A percentile compares a stretch with the other conserved stretches of the same genome.
These are phyloP conservation scores for Dromas ardeola DNA, from an alignment of 2,113 vertebrate genomes.

Conservation along the genomic window DNA sequence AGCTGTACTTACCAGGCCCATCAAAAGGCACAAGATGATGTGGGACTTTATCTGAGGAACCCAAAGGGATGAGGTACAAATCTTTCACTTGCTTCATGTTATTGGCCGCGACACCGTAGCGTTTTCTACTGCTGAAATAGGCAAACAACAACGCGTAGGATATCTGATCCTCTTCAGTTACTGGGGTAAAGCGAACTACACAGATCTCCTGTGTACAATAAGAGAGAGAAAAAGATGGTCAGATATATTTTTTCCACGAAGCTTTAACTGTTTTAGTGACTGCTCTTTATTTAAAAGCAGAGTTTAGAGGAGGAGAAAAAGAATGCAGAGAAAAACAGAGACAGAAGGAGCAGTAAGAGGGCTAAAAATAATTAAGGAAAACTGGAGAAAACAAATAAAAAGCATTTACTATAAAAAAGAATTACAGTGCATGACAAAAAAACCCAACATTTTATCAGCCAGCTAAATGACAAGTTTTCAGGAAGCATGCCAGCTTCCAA, in stretches of 20 bases:
- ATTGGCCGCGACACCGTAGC: slow-evolving; percentile 96
- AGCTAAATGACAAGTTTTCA: neutral
- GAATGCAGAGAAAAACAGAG: neutral
- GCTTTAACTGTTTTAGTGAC: neutral
- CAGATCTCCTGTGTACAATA: slow-evolving; percentile 89
- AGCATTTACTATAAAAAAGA: neutral
- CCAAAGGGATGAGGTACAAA: slow-evolving; percentile 97
- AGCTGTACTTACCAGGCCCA: slow-evolving; percentile 89
- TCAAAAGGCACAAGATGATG: slow-evolving; percentile 98
- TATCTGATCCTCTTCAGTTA: slow-evolving; percentile 97
- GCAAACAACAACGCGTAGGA: slow-evolving; percentile 93
- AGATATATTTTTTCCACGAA: neutral
- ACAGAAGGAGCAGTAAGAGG: neutral
- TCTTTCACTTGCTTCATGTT: slow-evolving; percentile 97
- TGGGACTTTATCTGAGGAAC: slow-evolving; percentile 92
- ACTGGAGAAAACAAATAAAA: neutral
- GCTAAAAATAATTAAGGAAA: neutral
- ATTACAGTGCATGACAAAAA: neutral
- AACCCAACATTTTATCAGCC: neutral
- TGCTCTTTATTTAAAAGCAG: neutral
- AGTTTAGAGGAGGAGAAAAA: neutral
- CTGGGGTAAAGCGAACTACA: slow-evolving; percentile 93
- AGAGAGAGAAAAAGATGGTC: neutral
- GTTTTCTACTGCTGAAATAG: slow-evolving; percentile 96
- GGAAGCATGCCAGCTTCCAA: neutral